Percentiles rank a stretch among this genome's conserved stretches.
Conservation (phyloP, 2,113 vertebrate genomes). For the Chionis minor region DNA sequence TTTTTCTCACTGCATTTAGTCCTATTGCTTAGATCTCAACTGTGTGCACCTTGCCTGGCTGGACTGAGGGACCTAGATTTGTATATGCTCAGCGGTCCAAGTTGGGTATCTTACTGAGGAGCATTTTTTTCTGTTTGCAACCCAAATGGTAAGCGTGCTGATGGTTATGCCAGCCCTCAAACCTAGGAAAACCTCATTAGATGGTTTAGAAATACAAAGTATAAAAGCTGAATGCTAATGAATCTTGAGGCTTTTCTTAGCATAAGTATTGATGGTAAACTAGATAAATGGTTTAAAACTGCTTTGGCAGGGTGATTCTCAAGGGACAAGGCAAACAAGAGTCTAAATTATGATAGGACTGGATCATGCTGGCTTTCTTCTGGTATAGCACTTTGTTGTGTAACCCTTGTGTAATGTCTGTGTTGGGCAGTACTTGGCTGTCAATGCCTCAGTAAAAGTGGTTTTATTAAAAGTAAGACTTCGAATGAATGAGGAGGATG, state of each 20-base stretch:
- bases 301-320: neutral
- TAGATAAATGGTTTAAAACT: neutral
- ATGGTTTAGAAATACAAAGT: neutral
- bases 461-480: neutral
- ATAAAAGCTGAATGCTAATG: neutral
- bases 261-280: neutral
- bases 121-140: neutral
- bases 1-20: neutral
- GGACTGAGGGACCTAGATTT: neutral
- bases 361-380: neutral
- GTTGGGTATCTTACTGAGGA: neutral
- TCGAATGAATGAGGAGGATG: neutral
- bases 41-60: neutral
- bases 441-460: neutral
- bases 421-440: neutral
- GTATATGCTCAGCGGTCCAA: no score
- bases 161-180: neutral
- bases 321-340: neutral
- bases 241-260: neutral
- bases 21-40: neutral
- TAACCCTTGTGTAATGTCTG: neutral
- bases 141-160: neutral
- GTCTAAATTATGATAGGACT: neutral
- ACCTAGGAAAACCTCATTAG: neutral
- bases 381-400: neutral